Conservation (phyloP, 2,113 vertebrate genomes). For the Diphyllodes magnificus region DNA sequence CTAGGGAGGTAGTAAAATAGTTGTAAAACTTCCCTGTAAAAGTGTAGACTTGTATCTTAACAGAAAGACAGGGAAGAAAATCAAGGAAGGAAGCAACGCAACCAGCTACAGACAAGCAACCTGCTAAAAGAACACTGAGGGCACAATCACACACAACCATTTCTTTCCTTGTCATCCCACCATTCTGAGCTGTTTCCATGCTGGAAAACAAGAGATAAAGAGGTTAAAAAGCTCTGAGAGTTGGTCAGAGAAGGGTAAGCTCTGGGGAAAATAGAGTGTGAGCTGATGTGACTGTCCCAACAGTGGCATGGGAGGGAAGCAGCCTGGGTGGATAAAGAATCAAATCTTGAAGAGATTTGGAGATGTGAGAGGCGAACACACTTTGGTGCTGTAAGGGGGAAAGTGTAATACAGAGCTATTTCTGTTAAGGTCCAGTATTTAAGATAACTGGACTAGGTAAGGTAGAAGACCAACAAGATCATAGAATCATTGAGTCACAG, state of each 20-base stretch:
- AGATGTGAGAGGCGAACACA: fast-evolving
- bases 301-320: fast-evolving
- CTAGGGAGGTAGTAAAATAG: not conserved
- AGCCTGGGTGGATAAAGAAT: not conserved
- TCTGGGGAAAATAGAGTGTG: not conserved
- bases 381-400: not conserved
- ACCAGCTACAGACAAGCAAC: not conserved
- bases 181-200: not conserved
- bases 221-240: not conserved
- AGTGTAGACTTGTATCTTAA: not conserved
- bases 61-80: not conserved
- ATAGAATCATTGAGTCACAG: not conserved
- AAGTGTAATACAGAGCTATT: not conserved
- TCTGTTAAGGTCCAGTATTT: not conserved
- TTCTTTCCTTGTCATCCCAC: not conserved
- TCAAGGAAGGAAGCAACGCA: not conserved
- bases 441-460: not conserved
- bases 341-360: not conserved
- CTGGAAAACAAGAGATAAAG: not conserved
- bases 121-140: not conserved
- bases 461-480: not conserved
- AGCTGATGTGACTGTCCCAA: fast-evolving
- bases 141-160: not conserved
- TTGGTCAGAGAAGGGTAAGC: not conserved
- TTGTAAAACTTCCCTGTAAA: not conserved